Evolutionary conservation across 2,113 vertebrate genomes (phyloP).

Genomic region (Hippocampus abdominalis): DNA sequence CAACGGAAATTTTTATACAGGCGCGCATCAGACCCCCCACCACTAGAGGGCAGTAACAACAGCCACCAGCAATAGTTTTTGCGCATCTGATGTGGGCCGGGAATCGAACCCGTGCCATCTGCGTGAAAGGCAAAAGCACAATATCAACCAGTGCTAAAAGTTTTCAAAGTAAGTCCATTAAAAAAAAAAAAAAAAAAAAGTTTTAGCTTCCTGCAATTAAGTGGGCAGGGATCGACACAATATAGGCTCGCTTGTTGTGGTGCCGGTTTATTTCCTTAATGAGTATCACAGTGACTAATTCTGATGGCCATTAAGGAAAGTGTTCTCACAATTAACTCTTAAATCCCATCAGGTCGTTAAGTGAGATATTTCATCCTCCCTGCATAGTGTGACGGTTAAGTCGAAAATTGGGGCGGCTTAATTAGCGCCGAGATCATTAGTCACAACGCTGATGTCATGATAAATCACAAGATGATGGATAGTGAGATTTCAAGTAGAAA

Average conservation of each 20-base stretch:
- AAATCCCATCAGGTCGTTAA: conserved; percentile 41
- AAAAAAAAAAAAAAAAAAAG: conserved; percentile 3
- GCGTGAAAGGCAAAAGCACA: not conserved
- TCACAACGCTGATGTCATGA: not conserved
- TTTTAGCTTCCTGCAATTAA: conserved; percentile 16
- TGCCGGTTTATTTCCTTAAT: conserved; percentile 58
- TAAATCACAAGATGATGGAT: conserved; percentile 11
- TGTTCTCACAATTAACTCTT: conserved; percentile 58
- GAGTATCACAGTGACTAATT: conserved; percentile 54
- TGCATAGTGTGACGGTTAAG: conserved; percentile 4
- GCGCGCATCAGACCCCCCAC: too few species aligned
- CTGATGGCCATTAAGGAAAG: conserved; percentile 35
- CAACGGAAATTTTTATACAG: too few species aligned
- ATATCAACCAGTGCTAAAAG: not conserved
- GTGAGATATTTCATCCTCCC: conserved; percentile 11
- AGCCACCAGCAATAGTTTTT: too few species aligned
- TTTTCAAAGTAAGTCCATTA: conserved; percentile 21
- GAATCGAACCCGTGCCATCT: not conserved
- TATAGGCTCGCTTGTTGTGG: conserved; percentile 15
- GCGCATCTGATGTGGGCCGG: too few species aligned
- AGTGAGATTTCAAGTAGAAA: not conserved
- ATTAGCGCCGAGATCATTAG: not conserved
- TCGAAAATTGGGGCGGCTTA: conserved; percentile 14
- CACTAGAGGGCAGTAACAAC: too few species aligned
- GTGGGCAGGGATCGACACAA: conserved; percentile 22